These are phyloP conservation scores for Agapetus fuscipes DNA, from an alignment of 2,888 invertebrate genomes.

Conservation along the genomic window DNA sequence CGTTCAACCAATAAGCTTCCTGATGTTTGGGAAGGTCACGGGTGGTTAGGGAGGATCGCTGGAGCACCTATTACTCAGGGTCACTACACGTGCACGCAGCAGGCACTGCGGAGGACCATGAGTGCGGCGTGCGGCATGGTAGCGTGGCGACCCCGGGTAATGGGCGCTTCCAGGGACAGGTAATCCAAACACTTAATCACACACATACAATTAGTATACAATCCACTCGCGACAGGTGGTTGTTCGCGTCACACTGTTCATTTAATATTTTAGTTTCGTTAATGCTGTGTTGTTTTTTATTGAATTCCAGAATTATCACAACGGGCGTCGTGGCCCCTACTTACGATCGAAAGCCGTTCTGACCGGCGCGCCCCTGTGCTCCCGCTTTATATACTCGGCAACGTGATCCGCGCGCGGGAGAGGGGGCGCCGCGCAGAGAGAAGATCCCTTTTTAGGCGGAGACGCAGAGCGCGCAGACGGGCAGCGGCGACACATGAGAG, in stretches of 20 bases:
- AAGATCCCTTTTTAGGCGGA: conserved; percentile 58
- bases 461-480: conserved; percentile 25
- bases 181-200: no score
- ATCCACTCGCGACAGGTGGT: conserved; percentile 17
- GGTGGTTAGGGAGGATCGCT: no score
- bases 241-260: no score
- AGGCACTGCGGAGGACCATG: no score
- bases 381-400: conserved; percentile 72
- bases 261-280: no score
- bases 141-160: no score
- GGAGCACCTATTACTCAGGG: no score
- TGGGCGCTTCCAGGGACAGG: no score
- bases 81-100: no score
- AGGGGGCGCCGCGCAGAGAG: conserved; percentile 35
- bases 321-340: conserved; percentile 34
- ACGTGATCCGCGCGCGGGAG: conserved; percentile 59
- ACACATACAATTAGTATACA: conserved; percentile 1
- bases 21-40: no score
- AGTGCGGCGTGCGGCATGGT: background rate
- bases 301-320: background rate
- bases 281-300: no score
- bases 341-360: conserved; percentile 98
- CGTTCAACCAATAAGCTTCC: no score
- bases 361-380: conserved; percentile 66
- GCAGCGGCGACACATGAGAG: conserved; percentile 18